Base-by-base conservation (phyloP, 2,888 invertebrate species). In the Elmis aenea region DNA sequence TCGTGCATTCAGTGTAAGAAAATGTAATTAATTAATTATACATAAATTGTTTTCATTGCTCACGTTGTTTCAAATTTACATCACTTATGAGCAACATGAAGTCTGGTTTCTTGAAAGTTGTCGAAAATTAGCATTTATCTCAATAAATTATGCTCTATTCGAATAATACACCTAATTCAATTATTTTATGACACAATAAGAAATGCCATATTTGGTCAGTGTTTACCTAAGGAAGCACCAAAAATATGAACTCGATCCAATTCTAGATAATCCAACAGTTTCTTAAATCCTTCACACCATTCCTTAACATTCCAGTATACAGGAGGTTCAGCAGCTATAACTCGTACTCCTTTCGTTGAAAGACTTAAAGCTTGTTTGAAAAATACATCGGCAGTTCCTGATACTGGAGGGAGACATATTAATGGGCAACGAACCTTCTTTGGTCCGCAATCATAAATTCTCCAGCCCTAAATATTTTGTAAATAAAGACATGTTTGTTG, bases 341-440 rank as follows among this genome's bases (percentile, higher is more conserved):
- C 85, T 43, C 92, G 71, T 48, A 85, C 81, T 26, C 91, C 91
- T 58, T 85, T 77, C 0, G 85, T 79, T 9, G 87, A 79, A 8
- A 93, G 69, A 1, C 85, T 77, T 56, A 91, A 71, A 13, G 91
- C 76, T 71, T 92, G 92, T 58, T 81, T 81, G 63, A 81, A 93
- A 69, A 83, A 92, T 30, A 90, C 77, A 68, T 92, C 92, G 5
- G 91, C 88, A 6, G 88, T 86, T 2, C 92, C 91, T 49, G 89
- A 88, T 2, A 88, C 89, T 12, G 92, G 89, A 5, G 91, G 90
- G 47, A 92, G 72, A 69, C 89, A 92, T 51, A 92, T 70, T 21
- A 93, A 59, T 0, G 92, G 92, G 54, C 84, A 85, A 40, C 72
- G 76, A 1, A 91, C 79, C 31, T 76, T 76, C 62, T 83, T 83